These are phyloP conservation scores for Macaria notata DNA, from an alignment of 2,888 invertebrate species.

Conservation along the genomic window DNA sequence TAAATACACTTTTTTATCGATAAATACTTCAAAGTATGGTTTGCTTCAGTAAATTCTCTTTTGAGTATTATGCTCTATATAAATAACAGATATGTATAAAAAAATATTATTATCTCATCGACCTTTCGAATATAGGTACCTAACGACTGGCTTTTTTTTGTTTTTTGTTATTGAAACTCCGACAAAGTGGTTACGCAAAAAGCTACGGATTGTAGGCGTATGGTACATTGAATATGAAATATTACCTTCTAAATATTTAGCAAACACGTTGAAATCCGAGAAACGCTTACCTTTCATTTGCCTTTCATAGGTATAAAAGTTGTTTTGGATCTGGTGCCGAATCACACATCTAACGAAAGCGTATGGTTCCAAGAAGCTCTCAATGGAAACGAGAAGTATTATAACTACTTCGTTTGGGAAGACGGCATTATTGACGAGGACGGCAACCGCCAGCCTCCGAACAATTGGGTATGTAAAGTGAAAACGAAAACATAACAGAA, in stretches of 20 bases:
- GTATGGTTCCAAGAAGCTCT: slow-evolving; percentile 92
- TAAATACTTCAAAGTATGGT: too few relatives aligned
- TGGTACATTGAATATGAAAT: too few relatives aligned
- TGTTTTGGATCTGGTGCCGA: slow-evolving; percentile 86
- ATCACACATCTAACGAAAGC: slow-evolving; percentile 90
- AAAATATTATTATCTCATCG: too few relatives aligned
- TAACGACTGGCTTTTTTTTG: too few relatives aligned
- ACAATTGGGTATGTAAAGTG: slow-evolving; percentile 84
- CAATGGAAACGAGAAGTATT: slow-evolving; percentile 82
- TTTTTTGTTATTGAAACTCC: too few relatives aligned
- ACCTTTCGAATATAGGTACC: too few relatives aligned
- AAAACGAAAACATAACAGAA: slow-evolving; percentile 2
- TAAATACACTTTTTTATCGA: too few relatives aligned
- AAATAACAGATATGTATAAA: too few relatives aligned
- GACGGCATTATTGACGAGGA: slow-evolving; percentile 74
- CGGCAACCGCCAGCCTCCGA: slow-evolving; percentile 83
- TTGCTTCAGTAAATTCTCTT: too few relatives aligned
- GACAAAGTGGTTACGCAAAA: too few relatives aligned
- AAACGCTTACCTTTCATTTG: slow-evolving; percentile 1
- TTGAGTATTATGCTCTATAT: too few relatives aligned
- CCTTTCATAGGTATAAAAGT: slow-evolving; percentile 74
- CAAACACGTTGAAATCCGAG: slow-evolving; percentile 7
- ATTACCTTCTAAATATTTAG: slow-evolving; percentile 8
- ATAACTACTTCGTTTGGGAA: slow-evolving; percentile 89
- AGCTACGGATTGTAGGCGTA: too few relatives aligned